These are phyloP conservation scores for Nothoprocta perdicaria DNA, from an alignment of 2,113 vertebrate genomes.

Conservation along the genomic window DNA sequence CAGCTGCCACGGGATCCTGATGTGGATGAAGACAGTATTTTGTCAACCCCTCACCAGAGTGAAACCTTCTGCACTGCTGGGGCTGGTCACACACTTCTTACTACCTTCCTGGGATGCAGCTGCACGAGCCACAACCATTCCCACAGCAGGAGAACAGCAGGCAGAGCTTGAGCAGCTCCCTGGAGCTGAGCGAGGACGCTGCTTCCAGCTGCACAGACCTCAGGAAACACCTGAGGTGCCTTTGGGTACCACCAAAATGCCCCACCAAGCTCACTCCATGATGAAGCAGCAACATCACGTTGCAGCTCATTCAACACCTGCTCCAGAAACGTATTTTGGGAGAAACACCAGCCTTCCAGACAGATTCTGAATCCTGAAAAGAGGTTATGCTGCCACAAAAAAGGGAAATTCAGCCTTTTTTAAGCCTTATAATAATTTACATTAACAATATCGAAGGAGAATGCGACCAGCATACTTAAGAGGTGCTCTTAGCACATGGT, in stretches of 20 bases:
- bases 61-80: neutral
- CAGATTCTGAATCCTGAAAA: neutral
- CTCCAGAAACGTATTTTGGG: neutral
- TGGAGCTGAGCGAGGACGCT: neutral
- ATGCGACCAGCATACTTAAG: neutral
- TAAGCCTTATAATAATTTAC: neutral
- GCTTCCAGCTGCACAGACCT: neutral
- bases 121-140: neutral
- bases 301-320: neutral
- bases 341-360: fast-evolving
- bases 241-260: neutral
- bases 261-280: neutral
- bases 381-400: neutral
- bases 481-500: neutral
- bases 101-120: fast-evolving
- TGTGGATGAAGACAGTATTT: neutral
- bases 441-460: neutral
- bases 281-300: neutral
- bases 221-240: neutral
- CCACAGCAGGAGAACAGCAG: neutral
- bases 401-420: neutral
- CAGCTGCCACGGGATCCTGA: neutral
- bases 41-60: neutral
- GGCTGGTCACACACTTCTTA: neutral
- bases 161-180: neutral